Base-by-base conservation (phyloP, 1,140 invertebrate genomes). In the Trigoniulus corallinus region DNA sequence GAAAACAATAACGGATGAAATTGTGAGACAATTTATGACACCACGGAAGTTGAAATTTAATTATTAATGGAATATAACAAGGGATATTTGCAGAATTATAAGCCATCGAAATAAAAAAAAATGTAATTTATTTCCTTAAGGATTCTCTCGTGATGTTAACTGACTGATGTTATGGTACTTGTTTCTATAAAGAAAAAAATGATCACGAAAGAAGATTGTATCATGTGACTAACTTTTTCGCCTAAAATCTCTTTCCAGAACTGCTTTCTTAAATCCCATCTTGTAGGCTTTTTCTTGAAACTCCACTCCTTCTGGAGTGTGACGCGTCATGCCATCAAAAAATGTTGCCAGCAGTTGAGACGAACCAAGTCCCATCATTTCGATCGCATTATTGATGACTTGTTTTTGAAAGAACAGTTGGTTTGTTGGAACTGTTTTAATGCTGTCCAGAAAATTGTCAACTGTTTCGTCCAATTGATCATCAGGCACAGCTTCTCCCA, bases 1-100 rank as follows among this genome's bases (percentile, higher is more conserved):
- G 54, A 79, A 79, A 45, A 69, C 76, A 53, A 74, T 98, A 29
- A 94, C 88, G 0, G 88, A 96, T 63, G 88, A 94, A 27, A 65
- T 80, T 26, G 70, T 97, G 24, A 76, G 80, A 59, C 64, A 79
- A 57, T 98, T 81, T 67, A 95, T 94, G 78, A 78, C 76, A 55
- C 78, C 87, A 43, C 70, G 92, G 59, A 78, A 83, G 62, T 70
- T 97, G 4, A 79, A 82, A 15, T 45, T 29, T 46, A 45, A 42
- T 21, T 51, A 51, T 27, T 48, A 48, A 48, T n/a, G n/a, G n/a
- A n/a, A n/a, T n/a, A n/a, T n/a, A n/a, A n/a, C n/a, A n/a, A n/a
- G n/a, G n/a, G n/a, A n/a, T n/a, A n/a, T n/a, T n/a, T n/a, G n/a
- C n/a, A n/a, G n/a, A n/a, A n/a, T n/a, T n/a, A n/a, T n/a, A n/a